Evolutionary conservation across 1,140 invertebrate species (phyloP).

Genomic region (Bombus confusus): DNA sequence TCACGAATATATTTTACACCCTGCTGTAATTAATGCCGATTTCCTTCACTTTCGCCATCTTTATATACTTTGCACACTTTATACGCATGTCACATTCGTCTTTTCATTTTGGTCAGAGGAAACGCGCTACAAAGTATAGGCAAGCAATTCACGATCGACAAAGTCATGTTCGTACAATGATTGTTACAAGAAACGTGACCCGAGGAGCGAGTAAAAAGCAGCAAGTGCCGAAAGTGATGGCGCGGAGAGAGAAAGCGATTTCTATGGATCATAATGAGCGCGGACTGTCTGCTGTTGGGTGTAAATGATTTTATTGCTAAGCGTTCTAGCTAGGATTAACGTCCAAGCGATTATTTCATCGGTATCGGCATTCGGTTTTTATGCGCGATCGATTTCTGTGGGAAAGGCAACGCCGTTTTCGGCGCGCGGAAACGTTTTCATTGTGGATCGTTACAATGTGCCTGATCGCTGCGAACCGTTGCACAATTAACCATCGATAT

Average conservation of each 20-base stretch:
- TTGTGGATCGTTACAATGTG: constrained; percentile 48
- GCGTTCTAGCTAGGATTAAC: constrained; percentile 60
- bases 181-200: constrained; percentile 46
- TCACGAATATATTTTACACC: not conserved
- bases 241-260: constrained; percentile 62
- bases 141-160: constrained; percentile 14
- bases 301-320: constrained; percentile 70
- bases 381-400: constrained; percentile 64
- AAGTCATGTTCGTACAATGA: constrained; percentile 28
- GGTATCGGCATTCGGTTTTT: constrained; percentile 48
- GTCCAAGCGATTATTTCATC: constrained; percentile 56
- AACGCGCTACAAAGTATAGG: not conserved
- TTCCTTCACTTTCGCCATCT: not conserved
- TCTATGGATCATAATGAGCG: constrained; percentile 63
- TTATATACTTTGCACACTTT: not conserved
- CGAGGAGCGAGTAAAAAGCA: constrained; percentile 49
- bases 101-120: not conserved
- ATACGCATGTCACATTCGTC: not conserved
- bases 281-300: constrained; percentile 33
- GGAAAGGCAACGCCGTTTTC: constrained; percentile 51
- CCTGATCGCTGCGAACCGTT: not conserved
- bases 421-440: constrained; percentile 43
- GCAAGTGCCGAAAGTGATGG: constrained; percentile 41
- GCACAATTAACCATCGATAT: constrained; percentile 23
- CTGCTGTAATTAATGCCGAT: not conserved